Evolutionary conservation across 2,888 invertebrate genomes (phyloP).

Genomic region (Volucella inanis): DNA sequence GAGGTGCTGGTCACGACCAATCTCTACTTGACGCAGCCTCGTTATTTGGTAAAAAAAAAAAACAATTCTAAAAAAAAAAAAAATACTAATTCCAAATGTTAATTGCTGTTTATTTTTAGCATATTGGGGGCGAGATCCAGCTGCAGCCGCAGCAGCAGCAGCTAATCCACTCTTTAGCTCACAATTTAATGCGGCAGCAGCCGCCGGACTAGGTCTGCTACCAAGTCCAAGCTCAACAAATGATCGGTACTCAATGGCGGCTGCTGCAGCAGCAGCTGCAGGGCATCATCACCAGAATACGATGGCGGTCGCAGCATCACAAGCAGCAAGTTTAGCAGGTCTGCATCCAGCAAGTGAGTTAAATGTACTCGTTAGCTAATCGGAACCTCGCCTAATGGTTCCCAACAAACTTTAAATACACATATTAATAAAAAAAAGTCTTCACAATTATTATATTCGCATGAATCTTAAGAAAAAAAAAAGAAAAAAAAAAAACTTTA

Average conservation of each 20-base stretch:
- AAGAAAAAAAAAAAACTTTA: slow-evolving; percentile 1
- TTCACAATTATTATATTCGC: not conserved
- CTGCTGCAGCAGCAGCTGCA: slow-evolving; percentile 83
- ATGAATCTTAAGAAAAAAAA: not conserved
- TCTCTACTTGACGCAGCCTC: slow-evolving; percentile 92
- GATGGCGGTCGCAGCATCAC: slow-evolving; percentile 92
- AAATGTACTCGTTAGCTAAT: slow-evolving; percentile 63
- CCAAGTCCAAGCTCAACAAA: slow-evolving; percentile 83
- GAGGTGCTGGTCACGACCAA: slow-evolving; percentile 85
- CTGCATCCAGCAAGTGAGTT: slow-evolving; percentile 88
- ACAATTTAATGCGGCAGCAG: slow-evolving; percentile 83
- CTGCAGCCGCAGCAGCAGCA: slow-evolving; percentile 82
- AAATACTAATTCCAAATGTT: slow-evolving; percentile 82
- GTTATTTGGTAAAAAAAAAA: slow-evolving; percentile 85
- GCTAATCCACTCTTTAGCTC: slow-evolving; percentile 82
- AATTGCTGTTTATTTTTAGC: slow-evolving; percentile 83
- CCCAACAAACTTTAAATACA: not conserved
- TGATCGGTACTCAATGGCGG: slow-evolving; percentile 82
- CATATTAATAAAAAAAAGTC: not conserved
- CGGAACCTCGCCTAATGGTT: slow-evolving; percentile 40
- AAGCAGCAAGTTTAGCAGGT: slow-evolving; percentile 91
- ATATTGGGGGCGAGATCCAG: slow-evolving; percentile 90
- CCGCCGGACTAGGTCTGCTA: slow-evolving; percentile 81
- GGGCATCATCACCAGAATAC: slow-evolving; percentile 87
- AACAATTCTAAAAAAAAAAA: not conserved